These are phyloP conservation scores for Cephus sareptanus DNA, from an alignment of 2,888 invertebrate genomes.

Conservation along the genomic window DNA sequence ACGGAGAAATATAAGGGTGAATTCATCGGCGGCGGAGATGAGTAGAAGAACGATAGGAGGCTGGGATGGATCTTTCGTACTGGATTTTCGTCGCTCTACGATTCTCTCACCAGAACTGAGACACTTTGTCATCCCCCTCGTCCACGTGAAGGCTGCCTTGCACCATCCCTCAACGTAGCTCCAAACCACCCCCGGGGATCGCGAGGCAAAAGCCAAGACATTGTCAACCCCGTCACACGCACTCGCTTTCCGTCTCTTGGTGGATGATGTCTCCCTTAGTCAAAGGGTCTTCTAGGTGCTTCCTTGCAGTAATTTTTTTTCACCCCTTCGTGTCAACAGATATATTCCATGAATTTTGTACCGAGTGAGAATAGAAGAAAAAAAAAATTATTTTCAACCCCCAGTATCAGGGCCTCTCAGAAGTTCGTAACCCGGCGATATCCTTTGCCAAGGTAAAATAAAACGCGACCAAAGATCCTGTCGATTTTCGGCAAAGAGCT, in stretches of 20 bases:
- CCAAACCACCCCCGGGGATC: conserved; percentile 1
- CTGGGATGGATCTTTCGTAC: too few species aligned
- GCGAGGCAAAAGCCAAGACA: conserved; percentile 13
- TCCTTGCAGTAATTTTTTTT: too few species aligned
- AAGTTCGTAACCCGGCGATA: conserved; percentile 28
- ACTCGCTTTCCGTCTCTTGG: not conserved
- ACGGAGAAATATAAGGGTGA: not conserved
- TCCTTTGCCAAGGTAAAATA: too few species aligned
- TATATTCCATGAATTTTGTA: too few species aligned
- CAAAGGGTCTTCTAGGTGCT: not conserved
- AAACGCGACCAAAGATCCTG: too few species aligned
- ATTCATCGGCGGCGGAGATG: too few species aligned
- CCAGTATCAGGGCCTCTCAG: conserved; percentile 34
- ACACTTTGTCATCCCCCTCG: conserved; percentile 40
- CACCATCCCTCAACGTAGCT: not conserved
- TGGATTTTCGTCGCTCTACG: too few species aligned
- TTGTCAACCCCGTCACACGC: conserved; percentile 10
- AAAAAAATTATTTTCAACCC: conserved; percentile 42
- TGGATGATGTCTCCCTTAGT: not conserved
- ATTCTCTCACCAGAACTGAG: conserved; percentile 22
- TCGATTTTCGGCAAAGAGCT: too few species aligned
- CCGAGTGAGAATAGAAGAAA: conserved; percentile 8
- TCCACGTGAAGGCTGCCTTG: not conserved
- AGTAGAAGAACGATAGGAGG: too few species aligned
- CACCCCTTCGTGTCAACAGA: too few species aligned